These are phyloP conservation scores for Dolichomitus sp. DNA, from an alignment of 2,888 invertebrate genomes.

Conservation along the genomic window DNA sequence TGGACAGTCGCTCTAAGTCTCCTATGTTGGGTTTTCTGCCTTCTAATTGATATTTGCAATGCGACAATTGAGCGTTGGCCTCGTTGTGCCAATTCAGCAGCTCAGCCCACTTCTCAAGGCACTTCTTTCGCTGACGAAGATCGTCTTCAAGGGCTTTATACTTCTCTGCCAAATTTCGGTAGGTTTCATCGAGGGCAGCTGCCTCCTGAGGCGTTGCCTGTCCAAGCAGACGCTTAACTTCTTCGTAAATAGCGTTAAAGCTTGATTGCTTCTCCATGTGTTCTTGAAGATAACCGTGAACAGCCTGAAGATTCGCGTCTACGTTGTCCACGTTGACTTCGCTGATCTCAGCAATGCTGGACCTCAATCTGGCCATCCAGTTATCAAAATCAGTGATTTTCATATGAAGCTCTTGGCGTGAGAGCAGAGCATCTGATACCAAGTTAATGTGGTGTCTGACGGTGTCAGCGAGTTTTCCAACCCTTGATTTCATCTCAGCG, in stretches of 20 bases:
- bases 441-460: conserved; percentile 92
- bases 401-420: conserved; percentile 94
- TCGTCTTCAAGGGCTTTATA: conserved; percentile 93
- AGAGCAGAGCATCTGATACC: conserved; percentile 93
- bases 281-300: conserved; percentile 94
- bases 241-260: conserved; percentile 93
- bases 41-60: conserved; percentile 93
- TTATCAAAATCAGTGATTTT: conserved; percentile 93
- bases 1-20: conserved; percentile 90
- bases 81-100: conserved; percentile 94
- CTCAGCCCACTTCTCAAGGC: conserved; percentile 94
- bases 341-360: conserved; percentile 92
- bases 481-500: conserved; percentile 91
- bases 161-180: conserved; percentile 91
- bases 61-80: conserved; percentile 92
- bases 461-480: conserved; percentile 92
- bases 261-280: conserved; percentile 94
- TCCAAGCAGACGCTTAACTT: conserved; percentile 92
- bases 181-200: conserved; percentile 91
- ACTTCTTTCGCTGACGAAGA: conserved; percentile 91
- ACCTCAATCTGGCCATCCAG: conserved; percentile 92
- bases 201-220: conserved; percentile 92
- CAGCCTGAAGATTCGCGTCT: conserved; percentile 92
- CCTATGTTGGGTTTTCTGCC: conserved; percentile 91
- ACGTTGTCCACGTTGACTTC: conserved; percentile 94